Evolutionary conservation across 2,888 invertebrate species (phyloP), one percentile per base, ranked within the genome.

Genomic region (Ephialtes manifestator): DNA sequence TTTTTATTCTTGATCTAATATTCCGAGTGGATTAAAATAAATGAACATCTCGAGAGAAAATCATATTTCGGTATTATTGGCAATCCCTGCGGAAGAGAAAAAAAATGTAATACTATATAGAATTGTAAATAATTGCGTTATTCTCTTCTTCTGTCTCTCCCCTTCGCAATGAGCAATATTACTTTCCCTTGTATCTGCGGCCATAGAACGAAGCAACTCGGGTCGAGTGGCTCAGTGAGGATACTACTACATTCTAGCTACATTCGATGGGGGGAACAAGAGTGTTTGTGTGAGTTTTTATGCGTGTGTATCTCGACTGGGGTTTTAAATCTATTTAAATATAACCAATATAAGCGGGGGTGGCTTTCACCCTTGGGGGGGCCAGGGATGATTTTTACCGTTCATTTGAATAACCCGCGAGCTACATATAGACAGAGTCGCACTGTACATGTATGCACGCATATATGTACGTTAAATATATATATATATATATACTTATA

Each of bases 381-480:
- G 60, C 39, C 53, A 53, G 86, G 90, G 89, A 92, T 90, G 92
- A 93, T 92, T 93, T 93, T 93, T 90, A 90, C 90, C 91, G 91
- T 93, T 93, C 91, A 92, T 93, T 93, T 92, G 92, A 93, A 93
- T 92, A 93, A 92, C 91, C 91, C 90, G 89, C 90, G 90, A 92
- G 91, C 91, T 86, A 88, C 87, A 86, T 58, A 82, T 81, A 76
- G 71, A 74, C 39, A 53, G 43, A 58, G n/a, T 35, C 74, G 43
- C 39, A 58, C 20, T 39, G 63, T 55, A 24, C 35, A 53, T 75
- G 63, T 68, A 68, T 46, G n/a, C n/a, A n/a, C n/a, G 71, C 58
- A n/a, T 18, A 55, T 28, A 63, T 20, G 63, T 65, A 65, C 28
- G 71, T 46, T 11, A 4, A 8, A 4, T 8, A 39, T 39, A 8